Evolutionary conservation across 2,888 invertebrate genomes (phyloP).

Genomic region (Noctua fimbriata): DNA sequence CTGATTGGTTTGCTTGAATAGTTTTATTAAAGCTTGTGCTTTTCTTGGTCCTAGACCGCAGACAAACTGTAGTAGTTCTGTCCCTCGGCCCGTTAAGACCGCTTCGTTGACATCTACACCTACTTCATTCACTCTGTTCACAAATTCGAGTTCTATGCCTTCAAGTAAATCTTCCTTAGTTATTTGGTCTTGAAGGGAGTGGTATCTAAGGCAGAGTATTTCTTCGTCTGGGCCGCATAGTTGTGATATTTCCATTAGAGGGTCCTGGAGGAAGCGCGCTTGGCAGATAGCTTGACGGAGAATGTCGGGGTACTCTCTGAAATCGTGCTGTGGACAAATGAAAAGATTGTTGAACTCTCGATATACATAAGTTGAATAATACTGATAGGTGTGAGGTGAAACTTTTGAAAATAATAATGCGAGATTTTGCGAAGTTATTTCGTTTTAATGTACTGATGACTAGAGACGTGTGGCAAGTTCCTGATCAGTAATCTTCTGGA

Average conservation of each 20-base stretch:
- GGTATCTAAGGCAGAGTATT: constrained; percentile 97
- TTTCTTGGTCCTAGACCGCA: constrained; percentile 99
- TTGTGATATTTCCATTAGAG: constrained; percentile 98
- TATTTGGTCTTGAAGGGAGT: constrained; percentile 95
- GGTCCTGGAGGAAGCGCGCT: constrained; percentile 98
- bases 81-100: constrained; percentile 96
- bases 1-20: constrained; percentile 97
- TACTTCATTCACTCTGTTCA: constrained; percentile 99
- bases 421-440: background rate
- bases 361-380: background rate
- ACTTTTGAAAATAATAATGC: background rate
- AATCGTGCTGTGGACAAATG: constrained; percentile 91
- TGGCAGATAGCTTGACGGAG: constrained; percentile 98
- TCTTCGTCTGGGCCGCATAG: constrained; percentile 99
- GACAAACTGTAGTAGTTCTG: constrained; percentile 98
- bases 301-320: constrained; percentile 97
- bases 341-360: background rate
- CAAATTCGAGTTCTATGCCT: constrained; percentile 96
- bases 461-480: background rate
- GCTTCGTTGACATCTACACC: constrained; percentile 99
- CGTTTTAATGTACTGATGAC: background rate
- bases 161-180: constrained; percentile 96
- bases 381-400: too few species aligned
- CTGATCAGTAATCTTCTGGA: background rate
- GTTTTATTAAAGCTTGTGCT: constrained; percentile 95